phyloP scores from a whole-genome alignment of 2,113 vertebrate species.

The Gorsachius goisagi region DNA sequence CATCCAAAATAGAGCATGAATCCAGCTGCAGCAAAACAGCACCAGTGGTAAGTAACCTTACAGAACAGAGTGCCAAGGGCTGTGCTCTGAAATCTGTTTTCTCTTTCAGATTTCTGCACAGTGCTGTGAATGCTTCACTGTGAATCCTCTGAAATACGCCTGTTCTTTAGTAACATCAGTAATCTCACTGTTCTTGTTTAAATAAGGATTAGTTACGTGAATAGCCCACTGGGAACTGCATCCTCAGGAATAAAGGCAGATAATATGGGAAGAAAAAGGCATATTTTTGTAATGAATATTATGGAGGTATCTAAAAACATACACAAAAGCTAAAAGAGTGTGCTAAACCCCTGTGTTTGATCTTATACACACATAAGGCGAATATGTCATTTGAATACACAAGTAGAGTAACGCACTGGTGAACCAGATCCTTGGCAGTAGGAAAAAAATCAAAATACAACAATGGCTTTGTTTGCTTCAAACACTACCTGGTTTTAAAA shows the following conservation, averaged over 20 bases:
- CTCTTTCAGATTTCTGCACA: background rate
- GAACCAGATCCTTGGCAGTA: background rate
- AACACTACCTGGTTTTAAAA: background rate
- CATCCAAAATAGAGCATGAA: background rate
- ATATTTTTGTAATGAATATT: background rate
- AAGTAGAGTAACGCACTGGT: background rate
- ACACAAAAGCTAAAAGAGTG: background rate
- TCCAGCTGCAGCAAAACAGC: background rate
- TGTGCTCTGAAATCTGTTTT: background rate
- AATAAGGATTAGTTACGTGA: background rate
- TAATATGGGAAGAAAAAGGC: background rate
- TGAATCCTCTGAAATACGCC: background rate
- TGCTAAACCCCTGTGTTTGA: background rate
- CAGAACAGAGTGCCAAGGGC: background rate
- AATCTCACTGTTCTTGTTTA: background rate
- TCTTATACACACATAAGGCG: rapidly evolving
- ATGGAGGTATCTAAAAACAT: background rate
- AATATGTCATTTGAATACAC: background rate
- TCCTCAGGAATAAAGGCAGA: background rate
- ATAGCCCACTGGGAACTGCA: background rate
- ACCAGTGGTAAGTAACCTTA: background rate
- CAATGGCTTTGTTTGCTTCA: background rate
- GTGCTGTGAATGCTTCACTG: background rate
- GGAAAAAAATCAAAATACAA: background rate
- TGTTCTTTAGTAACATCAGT: background rate